Conservation (phyloP, 2,888 invertebrate species). For the Rhagonycha fulva region DNA sequence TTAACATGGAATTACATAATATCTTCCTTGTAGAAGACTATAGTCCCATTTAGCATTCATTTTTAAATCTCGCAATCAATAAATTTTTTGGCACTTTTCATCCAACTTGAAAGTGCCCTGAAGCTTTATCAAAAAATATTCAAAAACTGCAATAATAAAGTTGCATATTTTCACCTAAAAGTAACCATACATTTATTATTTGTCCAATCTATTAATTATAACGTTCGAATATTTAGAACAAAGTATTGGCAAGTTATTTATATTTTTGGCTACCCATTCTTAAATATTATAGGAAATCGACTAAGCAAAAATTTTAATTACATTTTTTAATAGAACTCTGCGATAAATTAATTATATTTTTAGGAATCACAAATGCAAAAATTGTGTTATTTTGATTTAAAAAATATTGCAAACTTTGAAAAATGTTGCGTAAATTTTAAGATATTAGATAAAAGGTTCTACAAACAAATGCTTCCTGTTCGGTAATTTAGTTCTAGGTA, state of each 20-base stretch:
- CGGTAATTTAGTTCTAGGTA: conserved; percentile 16
- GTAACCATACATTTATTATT: not conserved
- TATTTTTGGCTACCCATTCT: not conserved
- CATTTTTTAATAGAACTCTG: not conserved
- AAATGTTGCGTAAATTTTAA: not conserved
- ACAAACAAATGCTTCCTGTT: not conserved
- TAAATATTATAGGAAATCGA: not conserved
- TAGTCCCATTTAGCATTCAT: too few relatives aligned
- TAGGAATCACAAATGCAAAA: not conserved
- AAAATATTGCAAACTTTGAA: not conserved
- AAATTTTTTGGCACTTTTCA: too few relatives aligned
- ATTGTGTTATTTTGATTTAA: not conserved
- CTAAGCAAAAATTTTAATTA: not conserved
- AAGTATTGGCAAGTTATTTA: not conserved
- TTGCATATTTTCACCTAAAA: not conserved
- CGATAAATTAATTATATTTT: not conserved
- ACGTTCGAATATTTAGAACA: not conserved
- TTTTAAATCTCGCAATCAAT: too few relatives aligned
- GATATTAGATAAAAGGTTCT: conserved; percentile 4
- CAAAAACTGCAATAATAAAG: not conserved
- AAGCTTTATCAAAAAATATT: not conserved
- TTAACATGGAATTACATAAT: too few relatives aligned
- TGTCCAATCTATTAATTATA: not conserved
- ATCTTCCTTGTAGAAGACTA: too few relatives aligned
- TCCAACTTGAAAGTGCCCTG: too few relatives aligned